Base-by-base conservation (phyloP, 2,888 invertebrate species). In the Athrips mouffetella region DNA sequence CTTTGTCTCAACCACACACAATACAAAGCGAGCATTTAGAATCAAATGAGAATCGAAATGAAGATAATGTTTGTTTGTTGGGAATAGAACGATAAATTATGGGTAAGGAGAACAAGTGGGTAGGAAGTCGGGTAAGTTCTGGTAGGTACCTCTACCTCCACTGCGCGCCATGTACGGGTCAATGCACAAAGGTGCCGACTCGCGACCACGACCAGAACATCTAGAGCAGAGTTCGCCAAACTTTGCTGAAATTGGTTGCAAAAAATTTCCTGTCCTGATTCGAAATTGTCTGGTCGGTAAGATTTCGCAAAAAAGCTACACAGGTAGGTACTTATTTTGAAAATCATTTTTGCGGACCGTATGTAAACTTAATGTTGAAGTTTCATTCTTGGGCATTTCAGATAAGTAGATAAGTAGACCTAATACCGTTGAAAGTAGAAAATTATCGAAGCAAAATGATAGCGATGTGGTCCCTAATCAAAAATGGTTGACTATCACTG, bases 171-270 rank as follows among this genome's bases (percentile, higher is more conserved):
- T 79, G 74, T 81, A 78, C 67, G 81, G 85, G 83, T 82, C 82
- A 83, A 83, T 79, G 74, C 77, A 77, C 82, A 86, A 83, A 83
- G 78, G 69, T 67, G 71, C 83, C 85, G 82, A 76, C 67, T 64
- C 60, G 55, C 58, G 60, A 58, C 52, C 51, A 52, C 37, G 55
- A 50, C 54, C 57, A 21, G 37, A 42, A 25, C 42, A 62, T 54
- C 52, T 35, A 35, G 25, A 44, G 8, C 44, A 44, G 31, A 7
- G 31, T 23, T 40, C 18, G 40, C 42, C 30, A 30, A 30, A 20
- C 42, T n/a, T 16, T 16, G 8, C 13, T 7, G 11, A 15, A n/a
- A 15, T 25, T 33, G 33, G n/a, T n/a, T 16, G 20, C 21, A 11
- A 37, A 8, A 1, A 35, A n/a, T n/a, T n/a, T n/a, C n/a, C n/a